Evolutionary conservation across 2,113 vertebrate species (phyloP), one percentile per base, ranked within the genome.

Genomic region (Hypocryptadius cinnamomeus): DNA sequence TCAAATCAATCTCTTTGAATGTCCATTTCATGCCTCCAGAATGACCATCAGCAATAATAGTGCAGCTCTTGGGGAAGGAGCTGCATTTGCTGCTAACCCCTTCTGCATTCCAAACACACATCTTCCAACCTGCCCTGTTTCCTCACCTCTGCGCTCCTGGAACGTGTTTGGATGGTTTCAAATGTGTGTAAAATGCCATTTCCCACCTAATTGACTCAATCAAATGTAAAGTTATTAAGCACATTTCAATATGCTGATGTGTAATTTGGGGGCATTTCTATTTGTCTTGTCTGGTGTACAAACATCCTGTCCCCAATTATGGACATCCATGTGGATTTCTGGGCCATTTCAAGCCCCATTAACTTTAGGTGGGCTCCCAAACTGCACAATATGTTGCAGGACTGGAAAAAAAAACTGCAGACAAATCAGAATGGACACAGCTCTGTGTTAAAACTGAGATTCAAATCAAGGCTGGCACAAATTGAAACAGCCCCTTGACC

Each of bases 331-430:
- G 68, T 30, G 84, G 86, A 84, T 20, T 92, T 48, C 73, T 72
- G 83, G 45, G 91, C 57, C 77, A 68, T 94, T 93, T 94, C 94
- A 89, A 57, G 91, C 83, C 63, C 77, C 73, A 78, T 89, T 95
- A 87, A 87, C 11, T 90, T 79, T 57, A 94, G 86, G 89, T 93
- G 89, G 80, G 61, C 40, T 95, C 80, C 65, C 61, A 86, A 86
- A 84, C 22, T n/a, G 73, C 77, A 76, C 70, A 87, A 65, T 19
- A 39, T 71, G 68, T n/a, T 76, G 63, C 47, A 89, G 60, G 65
- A 37, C 11, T 56, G 61, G 53, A 22, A 47, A 54, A 47, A 54
- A 56, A 74, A 74, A 22, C 63, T 60, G 73, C 77, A 70, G 37
- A 85, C 66, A 72, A 74, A 79, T 20, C 12, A 48, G 44, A 65